These are phyloP conservation scores for Phaedon cochleariae DNA, from an alignment of 2,888 invertebrate genomes.

Conservation along the genomic window DNA sequence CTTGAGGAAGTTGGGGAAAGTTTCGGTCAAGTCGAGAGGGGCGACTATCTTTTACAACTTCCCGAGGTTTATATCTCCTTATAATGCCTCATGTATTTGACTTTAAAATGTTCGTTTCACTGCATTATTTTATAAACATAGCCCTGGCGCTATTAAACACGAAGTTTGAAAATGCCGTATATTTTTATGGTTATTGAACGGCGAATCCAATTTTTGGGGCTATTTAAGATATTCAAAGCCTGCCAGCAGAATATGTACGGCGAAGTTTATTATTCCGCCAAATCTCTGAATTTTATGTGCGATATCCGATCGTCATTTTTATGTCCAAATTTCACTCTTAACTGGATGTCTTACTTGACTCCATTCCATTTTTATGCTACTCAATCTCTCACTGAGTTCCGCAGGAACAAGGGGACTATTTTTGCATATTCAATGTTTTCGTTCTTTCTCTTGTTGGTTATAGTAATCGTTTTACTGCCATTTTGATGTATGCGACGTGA, in stretches of 20 bases:
- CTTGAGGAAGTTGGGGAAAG: constrained; percentile 21
- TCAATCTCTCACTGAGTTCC: too few species aligned
- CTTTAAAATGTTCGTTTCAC: constrained; percentile 62
- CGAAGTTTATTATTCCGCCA: constrained; percentile 58
- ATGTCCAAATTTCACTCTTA: constrained; percentile 50
- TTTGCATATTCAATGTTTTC: too few species aligned
- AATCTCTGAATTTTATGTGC: constrained; percentile 59
- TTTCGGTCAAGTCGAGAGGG: too few species aligned
- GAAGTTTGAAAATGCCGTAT: constrained; percentile 62
- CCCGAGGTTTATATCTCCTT: constrained; percentile 60
- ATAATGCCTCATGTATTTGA: constrained; percentile 60
- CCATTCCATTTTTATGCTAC: constrained; percentile 23
- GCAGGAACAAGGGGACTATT: too few species aligned
- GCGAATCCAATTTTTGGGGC: constrained; percentile 63
- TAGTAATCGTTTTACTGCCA: too few species aligned
- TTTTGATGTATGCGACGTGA: too few species aligned
- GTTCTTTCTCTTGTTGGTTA: too few species aligned
- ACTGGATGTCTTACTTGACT: constrained; percentile 30
- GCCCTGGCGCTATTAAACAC: constrained; percentile 61
- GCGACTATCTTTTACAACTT: constrained; percentile 57
- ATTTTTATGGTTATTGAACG: constrained; percentile 64
- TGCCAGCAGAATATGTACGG: constrained; percentile 58
- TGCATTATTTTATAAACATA: constrained; percentile 64
- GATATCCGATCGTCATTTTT: constrained; percentile 56
- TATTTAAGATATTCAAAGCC: constrained; percentile 60